A percentile compares a stretch with the other conserved stretches of the same genome.
phyloP scores from a whole-genome alignment of 2,113 vertebrate species.

The Baryphthengus martii region DNA sequence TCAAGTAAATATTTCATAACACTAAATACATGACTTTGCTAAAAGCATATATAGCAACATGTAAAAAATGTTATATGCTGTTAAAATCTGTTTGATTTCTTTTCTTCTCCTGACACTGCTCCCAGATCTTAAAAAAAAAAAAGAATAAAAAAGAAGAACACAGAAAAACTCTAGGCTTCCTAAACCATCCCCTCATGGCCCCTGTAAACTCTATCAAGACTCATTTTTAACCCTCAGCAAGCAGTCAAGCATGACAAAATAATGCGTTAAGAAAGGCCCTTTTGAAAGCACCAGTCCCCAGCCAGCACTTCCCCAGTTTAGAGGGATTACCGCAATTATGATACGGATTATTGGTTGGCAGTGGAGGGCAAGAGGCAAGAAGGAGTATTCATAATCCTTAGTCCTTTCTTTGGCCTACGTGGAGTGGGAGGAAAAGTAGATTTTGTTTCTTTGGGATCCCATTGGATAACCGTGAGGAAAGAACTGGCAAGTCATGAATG shows the following conservation, averaged over 20 bases:
- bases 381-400: not conserved
- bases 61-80: not conserved
- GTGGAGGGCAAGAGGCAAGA: not conserved
- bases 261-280: not conserved
- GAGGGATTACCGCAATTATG: not conserved
- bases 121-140: not conserved
- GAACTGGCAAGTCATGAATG: not conserved
- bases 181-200: not conserved
- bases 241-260: not conserved
- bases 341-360: not conserved
- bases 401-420: not conserved
- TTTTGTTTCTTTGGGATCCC: not conserved
- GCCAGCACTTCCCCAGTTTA: not conserved
- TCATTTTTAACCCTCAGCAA: not conserved
- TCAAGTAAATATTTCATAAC: not conserved
- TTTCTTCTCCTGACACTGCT: not conserved
- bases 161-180: not conserved
- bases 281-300: not conserved
- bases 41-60: not conserved
- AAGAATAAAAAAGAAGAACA: not conserved
- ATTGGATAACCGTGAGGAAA: not conserved
- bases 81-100: not conserved
- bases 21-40: not conserved
- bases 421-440: not conserved
- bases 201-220: not conserved